phyloP scores from a whole-genome alignment of 2,888 invertebrate species.

The Pyralis farinalis region DNA sequence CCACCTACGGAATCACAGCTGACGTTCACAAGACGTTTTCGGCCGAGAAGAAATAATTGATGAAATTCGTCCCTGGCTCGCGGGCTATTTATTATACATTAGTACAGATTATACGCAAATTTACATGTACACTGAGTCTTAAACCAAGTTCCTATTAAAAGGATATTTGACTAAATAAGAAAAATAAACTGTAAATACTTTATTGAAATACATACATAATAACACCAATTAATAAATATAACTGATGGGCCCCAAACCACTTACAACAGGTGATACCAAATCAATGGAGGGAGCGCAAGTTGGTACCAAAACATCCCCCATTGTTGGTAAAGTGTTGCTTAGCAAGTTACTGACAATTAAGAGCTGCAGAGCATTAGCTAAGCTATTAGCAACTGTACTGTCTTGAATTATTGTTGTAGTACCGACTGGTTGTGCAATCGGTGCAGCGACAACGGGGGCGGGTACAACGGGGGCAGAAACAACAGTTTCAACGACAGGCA shows the following conservation, averaged over 20 bases:
- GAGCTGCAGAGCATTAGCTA: conserved; percentile 61
- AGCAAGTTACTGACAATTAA: conserved; percentile 59
- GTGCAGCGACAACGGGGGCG: background rate
- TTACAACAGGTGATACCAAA: conserved; percentile 15
- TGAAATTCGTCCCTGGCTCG: no score
- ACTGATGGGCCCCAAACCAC: conserved; percentile 7
- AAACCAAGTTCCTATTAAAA: no score
- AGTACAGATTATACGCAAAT: no score
- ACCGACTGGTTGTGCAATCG: conserved; percentile 5
- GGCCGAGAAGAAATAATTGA: no score
- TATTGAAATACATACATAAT: no score
- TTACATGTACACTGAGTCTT: no score
- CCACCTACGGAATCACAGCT: no score
- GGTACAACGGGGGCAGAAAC: background rate
- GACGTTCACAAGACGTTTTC: no score
- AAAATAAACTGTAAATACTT: no score
- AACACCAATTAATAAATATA: background rate
- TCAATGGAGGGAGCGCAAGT: conserved; percentile 20
- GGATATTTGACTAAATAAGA: no score
- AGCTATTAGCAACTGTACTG: conserved; percentile 55
- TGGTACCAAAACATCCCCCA: conserved; percentile 23
- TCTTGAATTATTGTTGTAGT: conserved; percentile 50
- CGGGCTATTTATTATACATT: no score
- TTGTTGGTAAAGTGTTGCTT: conserved; percentile 46
- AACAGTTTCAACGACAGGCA: background rate